These are phyloP conservation scores for Horisme vitalbata DNA, from an alignment of 2,888 invertebrate genomes.

Conservation along the genomic window DNA sequence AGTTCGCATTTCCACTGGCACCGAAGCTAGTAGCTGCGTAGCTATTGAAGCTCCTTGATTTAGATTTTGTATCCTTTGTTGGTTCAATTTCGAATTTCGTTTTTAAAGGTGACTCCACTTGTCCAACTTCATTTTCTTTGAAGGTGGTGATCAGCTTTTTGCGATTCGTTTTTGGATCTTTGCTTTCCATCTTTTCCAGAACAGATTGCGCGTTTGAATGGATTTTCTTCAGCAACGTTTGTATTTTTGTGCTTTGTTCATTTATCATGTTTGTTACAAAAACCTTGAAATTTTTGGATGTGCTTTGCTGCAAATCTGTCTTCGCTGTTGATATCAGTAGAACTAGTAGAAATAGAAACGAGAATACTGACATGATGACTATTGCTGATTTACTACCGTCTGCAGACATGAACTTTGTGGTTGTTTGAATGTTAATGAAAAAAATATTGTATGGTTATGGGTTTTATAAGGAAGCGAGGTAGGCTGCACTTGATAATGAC, in stretches of 20 bases:
- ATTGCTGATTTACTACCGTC: slow-evolving; percentile 42
- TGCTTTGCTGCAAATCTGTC: slow-evolving; percentile 50
- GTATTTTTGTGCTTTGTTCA: slow-evolving; percentile 69
- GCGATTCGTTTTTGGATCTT: slow-evolving; percentile 39
- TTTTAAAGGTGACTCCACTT: slow-evolving; percentile 61
- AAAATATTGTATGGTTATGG: slow-evolving; percentile 31
- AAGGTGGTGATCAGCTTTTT: slow-evolving; percentile 13
- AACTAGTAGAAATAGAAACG: slow-evolving; percentile 55
- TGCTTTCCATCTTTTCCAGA: slow-evolving; percentile 60
- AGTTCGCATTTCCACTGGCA: slow-evolving; percentile 55
- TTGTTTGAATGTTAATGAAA: slow-evolving; percentile 28
- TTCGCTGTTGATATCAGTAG: slow-evolving; percentile 53
- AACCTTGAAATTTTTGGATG: slow-evolving; percentile 60
- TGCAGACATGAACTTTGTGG: slow-evolving; percentile 60
- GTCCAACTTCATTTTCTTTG: slow-evolving; percentile 41
- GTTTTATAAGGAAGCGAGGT: slow-evolving; percentile 60
- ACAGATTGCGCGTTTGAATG: slow-evolving; percentile 67
- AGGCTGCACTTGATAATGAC: slow-evolving; percentile 58
- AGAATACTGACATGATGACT: slow-evolving; percentile 63
- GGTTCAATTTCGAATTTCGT: slow-evolving; percentile 35
- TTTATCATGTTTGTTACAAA: slow-evolving; percentile 63
- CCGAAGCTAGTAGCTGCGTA: slow-evolving; percentile 63
- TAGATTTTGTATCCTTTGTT: slow-evolving; percentile 34
- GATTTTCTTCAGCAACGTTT: slow-evolving; percentile 62
- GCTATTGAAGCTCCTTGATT: slow-evolving; percentile 58